Conservation (phyloP, 2,113 vertebrate genomes). For the Phyllopteryx taeniolatus region DNA sequence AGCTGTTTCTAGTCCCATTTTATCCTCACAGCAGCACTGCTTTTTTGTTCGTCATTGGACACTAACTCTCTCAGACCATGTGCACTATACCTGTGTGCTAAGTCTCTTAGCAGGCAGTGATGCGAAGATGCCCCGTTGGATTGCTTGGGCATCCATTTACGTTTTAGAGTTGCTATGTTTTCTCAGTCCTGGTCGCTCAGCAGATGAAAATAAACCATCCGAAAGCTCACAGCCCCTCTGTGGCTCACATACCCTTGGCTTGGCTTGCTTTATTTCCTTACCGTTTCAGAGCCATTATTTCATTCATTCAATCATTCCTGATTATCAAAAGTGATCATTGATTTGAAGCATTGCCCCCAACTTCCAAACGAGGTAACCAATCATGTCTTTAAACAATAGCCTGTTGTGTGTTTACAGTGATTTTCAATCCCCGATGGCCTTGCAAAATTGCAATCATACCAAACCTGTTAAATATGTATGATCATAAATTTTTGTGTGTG, state of each 20-base stretch:
- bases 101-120: slow-evolving; percentile 6
- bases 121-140: slow-evolving; percentile 6
- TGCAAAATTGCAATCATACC: no score
- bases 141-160: slow-evolving; percentile 35
- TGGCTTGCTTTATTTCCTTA: no score
- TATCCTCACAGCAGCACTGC: background rate
- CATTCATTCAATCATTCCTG: no score
- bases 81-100: slow-evolving; percentile 21
- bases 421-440: no score
- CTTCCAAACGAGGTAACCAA: no score
- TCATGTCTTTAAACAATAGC: no score
- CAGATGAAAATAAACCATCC: slow-evolving; percentile 47
- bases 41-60: background rate
- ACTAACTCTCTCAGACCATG: slow-evolving; percentile 17
- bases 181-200: slow-evolving; percentile 30
- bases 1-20: slow-evolving; percentile 1
- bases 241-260: slow-evolving; percentile 44
- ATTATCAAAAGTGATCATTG: no score
- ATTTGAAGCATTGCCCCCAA: no score
- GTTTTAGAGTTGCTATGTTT: slow-evolving; percentile 47
- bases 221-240: slow-evolving; percentile 58
- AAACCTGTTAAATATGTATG: no score
- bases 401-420: no score
- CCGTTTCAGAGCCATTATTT: no score
- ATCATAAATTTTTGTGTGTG: no score